Base-by-base conservation (phyloP, 2,797 vertebrate genomes). In the Sciaenops ocellatus region DNA sequence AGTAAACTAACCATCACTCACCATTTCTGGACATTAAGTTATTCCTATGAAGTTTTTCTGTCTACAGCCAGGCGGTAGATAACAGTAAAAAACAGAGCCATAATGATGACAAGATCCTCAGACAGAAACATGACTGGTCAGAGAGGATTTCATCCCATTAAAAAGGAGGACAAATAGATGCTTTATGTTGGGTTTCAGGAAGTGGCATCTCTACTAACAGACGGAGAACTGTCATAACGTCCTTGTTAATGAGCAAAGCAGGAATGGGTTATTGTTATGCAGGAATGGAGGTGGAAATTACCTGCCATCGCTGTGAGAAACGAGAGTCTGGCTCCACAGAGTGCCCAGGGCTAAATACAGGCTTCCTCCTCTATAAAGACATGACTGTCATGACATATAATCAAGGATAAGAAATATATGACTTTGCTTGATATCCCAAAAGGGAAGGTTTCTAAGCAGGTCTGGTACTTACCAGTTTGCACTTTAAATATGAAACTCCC, bases 251-350 rank as follows among this genome's bases (percentile, higher is more conserved):
- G 83, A 82, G 38, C 18, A 69, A 77, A 69, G 79, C 48, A 73
- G 72, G 55, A 83, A 67, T 24, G 48, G 73, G 52, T 79, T 85
- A 86, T 90, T 86, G 84, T 87, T 82, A 90, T 87, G 66, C 67
- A 79, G 82, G 74, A 80, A 77, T 13, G 26, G 59, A 61, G 55
- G 12, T 26, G 91, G 87, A 93, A 93, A 93, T 93, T 41, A 90
- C 84, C 89, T 93, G 92, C 80, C 91, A 92, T 67, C 16, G 8
- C 59, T 57, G 20, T 91, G 85, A 93, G 83, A 86, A 89, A 93
- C 41, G 83, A 84, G 73, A 61, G 62, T 60, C 78, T 77, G 69
- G 47, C 69, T 86, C 62, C 50, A 47, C 77, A 73, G 42, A 48
- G 70, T 48, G 75, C 89, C 79, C 57, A 41, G 20, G 77, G 85